Evolutionary conservation across 2,888 invertebrate species (phyloP).

Genomic region (Augiades crinisus): DNA sequence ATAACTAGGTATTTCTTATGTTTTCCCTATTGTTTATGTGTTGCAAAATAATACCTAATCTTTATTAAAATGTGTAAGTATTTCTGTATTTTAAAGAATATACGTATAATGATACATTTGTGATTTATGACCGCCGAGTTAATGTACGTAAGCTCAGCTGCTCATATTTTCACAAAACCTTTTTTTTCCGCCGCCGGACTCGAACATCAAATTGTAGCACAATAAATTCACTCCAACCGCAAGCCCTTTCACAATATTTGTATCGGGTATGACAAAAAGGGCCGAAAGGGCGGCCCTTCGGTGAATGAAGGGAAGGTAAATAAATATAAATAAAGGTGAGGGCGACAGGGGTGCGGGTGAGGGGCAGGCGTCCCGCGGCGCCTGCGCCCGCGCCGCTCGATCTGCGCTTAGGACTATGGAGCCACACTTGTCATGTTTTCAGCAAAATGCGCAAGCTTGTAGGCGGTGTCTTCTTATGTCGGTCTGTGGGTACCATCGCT

Average conservation of each 20-base stretch:
- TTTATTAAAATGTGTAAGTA: no score
- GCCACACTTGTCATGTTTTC: conserved; percentile 6
- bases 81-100: background rate
- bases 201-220: conserved; percentile 67
- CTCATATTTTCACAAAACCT: conserved; percentile 37
- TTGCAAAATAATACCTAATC: no score
- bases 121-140: conserved; percentile 33
- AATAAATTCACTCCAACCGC: conserved; percentile 79
- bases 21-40: no score
- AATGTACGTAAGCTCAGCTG: conserved; percentile 36
- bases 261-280: conserved; percentile 78
- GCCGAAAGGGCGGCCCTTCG: conserved; percentile 78
- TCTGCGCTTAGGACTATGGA: background rate
- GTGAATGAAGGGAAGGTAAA: conserved; percentile 81
- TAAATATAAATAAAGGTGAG: conserved; percentile 80
- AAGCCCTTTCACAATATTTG: conserved; percentile 80
- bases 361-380: conserved; percentile 43
- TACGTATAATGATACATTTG: conserved; percentile 15
- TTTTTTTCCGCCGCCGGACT: conserved; percentile 47
- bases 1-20: no score
- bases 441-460: conserved; percentile 1
- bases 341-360: conserved; percentile 51
- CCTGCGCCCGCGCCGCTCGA: conserved; percentile 33
- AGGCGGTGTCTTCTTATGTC: no score
- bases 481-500: background rate